Percentiles rank a stretch among this genome's conserved stretches.
These are phyloP conservation scores for Mimas tiliae DNA, from an alignment of 2,888 invertebrate species.

Conservation along the genomic window DNA sequence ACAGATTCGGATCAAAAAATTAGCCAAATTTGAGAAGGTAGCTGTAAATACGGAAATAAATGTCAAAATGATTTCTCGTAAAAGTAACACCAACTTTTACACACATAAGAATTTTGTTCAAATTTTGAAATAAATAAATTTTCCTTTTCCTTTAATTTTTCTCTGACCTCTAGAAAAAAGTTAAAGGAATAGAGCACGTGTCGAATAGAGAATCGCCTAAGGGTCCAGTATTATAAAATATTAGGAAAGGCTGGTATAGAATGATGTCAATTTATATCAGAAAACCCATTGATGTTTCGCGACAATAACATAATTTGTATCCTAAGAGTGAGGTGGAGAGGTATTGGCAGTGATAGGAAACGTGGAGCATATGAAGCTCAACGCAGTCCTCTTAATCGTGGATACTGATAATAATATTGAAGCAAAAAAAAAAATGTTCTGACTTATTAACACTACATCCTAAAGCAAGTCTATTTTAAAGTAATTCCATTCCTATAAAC, in stretches of 20 bases:
- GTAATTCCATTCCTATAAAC: background rate
- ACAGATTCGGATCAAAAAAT: no score
- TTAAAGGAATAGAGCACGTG: background rate
- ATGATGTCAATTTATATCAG: background rate
- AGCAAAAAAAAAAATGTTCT: background rate
- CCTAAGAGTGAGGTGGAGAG: background rate
- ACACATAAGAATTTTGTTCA: no score
- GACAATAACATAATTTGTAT: background rate
- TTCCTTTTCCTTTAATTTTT: no score
- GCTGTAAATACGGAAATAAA: background rate
- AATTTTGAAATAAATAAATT: no score
- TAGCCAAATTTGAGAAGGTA: background rate
- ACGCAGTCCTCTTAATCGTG: background rate
- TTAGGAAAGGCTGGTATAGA: slow-evolving; percentile 4
- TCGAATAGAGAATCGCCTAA: background rate
- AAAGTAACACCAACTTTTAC: no score
- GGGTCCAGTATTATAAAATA: background rate
- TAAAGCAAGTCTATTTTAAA: background rate
- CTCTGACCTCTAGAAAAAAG: background rate
- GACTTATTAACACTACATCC: background rate
- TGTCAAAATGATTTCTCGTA: no score
- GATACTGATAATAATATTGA: background rate
- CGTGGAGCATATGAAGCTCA: background rate
- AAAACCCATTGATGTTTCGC: background rate
- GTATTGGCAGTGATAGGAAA: background rate